phyloP scores from a whole-genome alignment of 2,888 invertebrate genomes.

The Morpho helenor region DNA sequence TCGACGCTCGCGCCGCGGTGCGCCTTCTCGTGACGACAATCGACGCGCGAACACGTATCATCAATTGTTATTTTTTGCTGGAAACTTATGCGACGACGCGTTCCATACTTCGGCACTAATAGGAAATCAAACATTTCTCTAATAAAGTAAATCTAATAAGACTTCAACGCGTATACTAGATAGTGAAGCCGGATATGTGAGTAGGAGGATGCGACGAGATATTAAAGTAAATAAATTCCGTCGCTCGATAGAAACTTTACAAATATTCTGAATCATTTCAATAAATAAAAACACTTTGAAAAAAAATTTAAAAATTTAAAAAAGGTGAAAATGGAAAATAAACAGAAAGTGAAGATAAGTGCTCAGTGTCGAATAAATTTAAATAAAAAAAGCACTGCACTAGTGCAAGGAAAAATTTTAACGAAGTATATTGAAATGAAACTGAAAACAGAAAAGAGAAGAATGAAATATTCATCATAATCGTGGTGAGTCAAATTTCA shows the following conservation, averaged over 20 bases:
- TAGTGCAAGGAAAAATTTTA: conserved; percentile 40
- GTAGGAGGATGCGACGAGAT: conserved; percentile 12
- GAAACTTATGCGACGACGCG: conserved; percentile 49
- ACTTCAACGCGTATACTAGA: conserved; percentile 13
- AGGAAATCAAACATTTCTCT: conserved; percentile 37
- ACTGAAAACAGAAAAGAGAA: conserved; percentile 9
- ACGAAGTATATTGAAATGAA: conserved; percentile 22
- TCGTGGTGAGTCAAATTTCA: conserved; percentile 3
- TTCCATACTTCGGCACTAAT: conserved; percentile 38
- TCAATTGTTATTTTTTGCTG: conserved; percentile 55
- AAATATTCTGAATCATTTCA: neutral
- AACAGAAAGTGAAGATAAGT: conserved; percentile 39
- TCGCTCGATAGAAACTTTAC: conserved; percentile 3
- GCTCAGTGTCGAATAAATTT: conserved; percentile 40
- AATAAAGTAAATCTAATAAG: conserved; percentile 27
- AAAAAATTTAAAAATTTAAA: conserved; percentile 1
- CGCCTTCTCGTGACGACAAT: conserved; percentile 62
- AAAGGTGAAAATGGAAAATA: conserved; percentile 17
- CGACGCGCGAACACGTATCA: conserved; percentile 68
- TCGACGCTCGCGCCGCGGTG: conserved; percentile 53
- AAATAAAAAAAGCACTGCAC: conserved; percentile 39
- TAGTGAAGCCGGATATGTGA: conserved; percentile 17
- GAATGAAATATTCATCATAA: conserved; percentile 1
- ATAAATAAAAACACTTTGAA: neutral
- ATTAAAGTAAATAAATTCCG: conserved; percentile 10